Evolutionary conservation across 2,113 vertebrate species (phyloP).

Genomic region (Galeopterus variegatus): DNA sequence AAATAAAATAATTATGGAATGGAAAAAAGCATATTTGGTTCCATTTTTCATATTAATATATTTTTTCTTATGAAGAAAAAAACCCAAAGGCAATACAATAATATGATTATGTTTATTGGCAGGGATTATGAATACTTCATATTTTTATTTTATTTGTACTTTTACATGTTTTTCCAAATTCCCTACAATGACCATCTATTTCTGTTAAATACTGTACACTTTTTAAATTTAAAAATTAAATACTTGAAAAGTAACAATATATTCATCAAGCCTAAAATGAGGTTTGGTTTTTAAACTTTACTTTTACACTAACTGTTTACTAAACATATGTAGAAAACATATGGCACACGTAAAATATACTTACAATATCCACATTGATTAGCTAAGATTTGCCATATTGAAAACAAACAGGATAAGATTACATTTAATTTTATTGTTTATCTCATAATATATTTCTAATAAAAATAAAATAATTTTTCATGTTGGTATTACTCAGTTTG

Average conservation of each 20-base stretch:
- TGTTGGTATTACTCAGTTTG: constrained; percentile 8
- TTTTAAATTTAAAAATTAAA: background rate
- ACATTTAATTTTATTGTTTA: background rate
- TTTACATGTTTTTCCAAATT: constrained; percentile 28
- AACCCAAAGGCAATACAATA: background rate
- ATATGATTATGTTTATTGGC: background rate
- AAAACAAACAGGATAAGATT: constrained; percentile 27
- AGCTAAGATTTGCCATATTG: background rate
- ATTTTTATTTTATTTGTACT: background rate
- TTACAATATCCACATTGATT: background rate
- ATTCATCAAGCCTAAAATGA: constrained; percentile 19
- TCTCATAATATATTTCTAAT: background rate
- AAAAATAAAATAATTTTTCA: constrained; percentile 37
- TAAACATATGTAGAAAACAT: constrained; percentile 60
- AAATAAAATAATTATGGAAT: background rate
- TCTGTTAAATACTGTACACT: background rate
- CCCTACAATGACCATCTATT: background rate
- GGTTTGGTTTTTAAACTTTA: background rate
- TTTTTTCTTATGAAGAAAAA: background rate
- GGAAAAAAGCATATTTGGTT: background rate
- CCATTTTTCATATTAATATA: background rate
- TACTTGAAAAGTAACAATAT: constrained; percentile 28
- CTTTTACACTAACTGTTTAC: background rate
- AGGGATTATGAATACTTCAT: background rate
- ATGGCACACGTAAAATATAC: background rate